Base-by-base conservation (phyloP, 2,888 invertebrate species). In the Drosophila demipolita region DNA sequence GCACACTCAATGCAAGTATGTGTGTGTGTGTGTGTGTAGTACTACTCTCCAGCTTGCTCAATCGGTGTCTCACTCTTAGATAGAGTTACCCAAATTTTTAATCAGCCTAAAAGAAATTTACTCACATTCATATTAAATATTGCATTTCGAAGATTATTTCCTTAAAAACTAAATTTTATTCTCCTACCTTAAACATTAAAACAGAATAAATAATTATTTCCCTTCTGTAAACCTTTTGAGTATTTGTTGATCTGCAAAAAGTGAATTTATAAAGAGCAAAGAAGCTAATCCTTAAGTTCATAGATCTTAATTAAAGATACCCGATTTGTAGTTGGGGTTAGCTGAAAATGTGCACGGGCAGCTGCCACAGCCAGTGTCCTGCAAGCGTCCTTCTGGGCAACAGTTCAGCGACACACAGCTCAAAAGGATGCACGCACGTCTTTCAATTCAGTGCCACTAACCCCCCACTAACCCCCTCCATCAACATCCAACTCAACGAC, bases 321-420 rank as follows among this genome's bases (percentile, higher is more conserved):
- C 15, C 29, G 35, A 15, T 20, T 17, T 33, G 32, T 17, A 32
- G 42, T 59, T 42, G 8, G n/a, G 11, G 15, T 33, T 40, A 26
- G 20, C 69, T 32, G 23, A 33, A 42, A 48, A 48, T 54, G 23
- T 55, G 45, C 29, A 50, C 17, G 52, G 50, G 8, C 45, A 49
- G 69, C 12, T 61, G 3, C 7, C 45, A 29, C 66, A 53, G 15
- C 61, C 63, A 45, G n/a, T 67, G 73, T 72, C 72, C 63, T 72
- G 66, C 77, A 23, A 52, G 11, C 52, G 33, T 36, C 17, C 59
- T 53, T 17, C 48, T 58, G 23, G 50, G 48, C 45, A 60, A 66
- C 75, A 76, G 85, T 86, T 85, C 87, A 86, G 79, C 89, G 85
- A 87, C 87, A 89, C 89, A 57, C 60, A 55, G 50, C 74, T 75